Percentiles rank a stretch among this genome's conserved stretches.
Conservation (phyloP, 2,797 vertebrate species). For the Enteromius unitaeniatus region DNA sequence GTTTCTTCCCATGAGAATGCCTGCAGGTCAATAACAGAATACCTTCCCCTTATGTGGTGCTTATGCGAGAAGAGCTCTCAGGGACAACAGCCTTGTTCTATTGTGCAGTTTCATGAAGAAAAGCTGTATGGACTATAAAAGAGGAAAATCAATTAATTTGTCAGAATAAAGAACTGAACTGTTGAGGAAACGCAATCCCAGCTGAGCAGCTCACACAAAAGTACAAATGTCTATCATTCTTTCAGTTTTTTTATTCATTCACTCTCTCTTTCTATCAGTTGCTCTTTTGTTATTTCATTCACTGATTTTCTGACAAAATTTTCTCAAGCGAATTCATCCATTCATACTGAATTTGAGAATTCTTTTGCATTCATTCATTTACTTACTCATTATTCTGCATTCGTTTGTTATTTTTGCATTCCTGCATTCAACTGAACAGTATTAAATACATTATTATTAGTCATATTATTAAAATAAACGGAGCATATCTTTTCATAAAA, state of each 20-base stretch:
- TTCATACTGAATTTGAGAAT: neutral
- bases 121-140: conserved; percentile 24
- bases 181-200: conserved; percentile 16
- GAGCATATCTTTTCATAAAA: too few relatives aligned
- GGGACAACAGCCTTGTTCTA: conserved; percentile 46
- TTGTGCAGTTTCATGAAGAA: conserved; percentile 36
- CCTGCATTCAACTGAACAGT: neutral
- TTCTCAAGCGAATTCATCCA: neutral
- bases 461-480: neutral
- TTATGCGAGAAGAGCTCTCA: conserved; percentile 40
- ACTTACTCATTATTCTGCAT: neutral
- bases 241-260: neutral
- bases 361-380: neutral
- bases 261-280: too few relatives aligned
- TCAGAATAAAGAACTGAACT: conserved; percentile 27
- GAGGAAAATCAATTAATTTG: conserved; percentile 42
- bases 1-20: conserved; percentile 73
- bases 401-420: neutral
- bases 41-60: conserved; percentile 57
- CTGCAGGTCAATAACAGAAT: conserved; percentile 69
- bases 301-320: neutral
- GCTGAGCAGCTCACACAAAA: conserved; percentile 13
- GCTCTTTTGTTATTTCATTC: neutral
- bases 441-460: neutral
- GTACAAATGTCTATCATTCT: neutral